These are phyloP conservation scores for Cololabis saira DNA, from an alignment of 2,113 vertebrate genomes.

Conservation along the genomic window DNA sequence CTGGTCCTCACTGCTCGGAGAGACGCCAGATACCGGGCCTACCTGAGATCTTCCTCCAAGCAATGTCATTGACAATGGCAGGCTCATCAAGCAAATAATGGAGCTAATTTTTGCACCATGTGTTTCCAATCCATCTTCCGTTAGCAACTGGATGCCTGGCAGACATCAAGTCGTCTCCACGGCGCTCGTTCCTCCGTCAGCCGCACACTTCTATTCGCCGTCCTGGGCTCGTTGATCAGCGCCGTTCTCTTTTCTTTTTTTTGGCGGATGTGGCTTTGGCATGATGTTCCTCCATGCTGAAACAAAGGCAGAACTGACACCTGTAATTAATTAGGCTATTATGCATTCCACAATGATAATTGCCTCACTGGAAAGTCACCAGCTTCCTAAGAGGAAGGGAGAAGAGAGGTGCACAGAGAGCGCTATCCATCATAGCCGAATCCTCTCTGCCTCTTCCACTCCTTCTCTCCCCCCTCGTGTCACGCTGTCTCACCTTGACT, in stretches of 20 bases:
- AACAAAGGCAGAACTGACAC: constrained; percentile 96
- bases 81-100: constrained; percentile 70
- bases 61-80: constrained; percentile 33
- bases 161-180: constrained; percentile 46
- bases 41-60: constrained; percentile 49
- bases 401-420: constrained; percentile 85
- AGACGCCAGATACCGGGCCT: not conserved
- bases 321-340: constrained; percentile 99
- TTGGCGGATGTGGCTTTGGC: constrained; percentile 86
- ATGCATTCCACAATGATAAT: constrained; percentile 99
- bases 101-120: constrained; percentile 61
- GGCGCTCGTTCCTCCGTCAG: constrained; percentile 34
- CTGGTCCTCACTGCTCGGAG: constrained; percentile 7
- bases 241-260: constrained; percentile 47
- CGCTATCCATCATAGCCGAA: constrained; percentile 90
- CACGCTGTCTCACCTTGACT: constrained; percentile 90
- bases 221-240: constrained; percentile 74
- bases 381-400: constrained; percentile 87
- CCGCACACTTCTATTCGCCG: constrained; percentile 33
- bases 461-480: constrained; percentile 64
- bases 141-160: constrained; percentile 51
- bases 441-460: constrained; percentile 59
- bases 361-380: constrained; percentile 99
- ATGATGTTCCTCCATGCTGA: constrained; percentile 91
- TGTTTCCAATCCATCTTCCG: constrained; percentile 66